Percentiles rank a stretch among this genome's conserved stretches.
Conservation (phyloP, 2,888 invertebrate species). For the Drosophila yooni region DNA sequence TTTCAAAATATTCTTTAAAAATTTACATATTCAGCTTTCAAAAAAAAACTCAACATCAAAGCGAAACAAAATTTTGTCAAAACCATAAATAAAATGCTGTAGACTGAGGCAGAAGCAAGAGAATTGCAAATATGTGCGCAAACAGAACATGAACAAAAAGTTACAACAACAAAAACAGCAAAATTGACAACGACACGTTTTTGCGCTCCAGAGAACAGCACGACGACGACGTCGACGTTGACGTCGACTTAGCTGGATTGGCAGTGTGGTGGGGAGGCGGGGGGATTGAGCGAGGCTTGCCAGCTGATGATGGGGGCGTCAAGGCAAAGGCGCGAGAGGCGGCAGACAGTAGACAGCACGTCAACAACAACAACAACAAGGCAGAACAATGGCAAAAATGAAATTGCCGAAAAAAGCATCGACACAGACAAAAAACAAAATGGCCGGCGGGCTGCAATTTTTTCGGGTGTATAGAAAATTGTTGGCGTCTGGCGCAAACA, state of each 20-base stretch:
- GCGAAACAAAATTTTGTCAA: neutral
- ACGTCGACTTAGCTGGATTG: neutral
- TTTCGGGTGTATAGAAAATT: conserved; percentile 48
- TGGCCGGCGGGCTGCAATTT: conserved; percentile 69
- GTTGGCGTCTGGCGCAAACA: conserved; percentile 23
- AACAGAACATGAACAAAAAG: conserved; percentile 22
- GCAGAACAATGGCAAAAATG: conserved; percentile 56
- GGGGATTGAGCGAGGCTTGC: conserved; percentile 19
- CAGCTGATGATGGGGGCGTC: conserved; percentile 37
- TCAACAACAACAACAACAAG: conserved; percentile 42
- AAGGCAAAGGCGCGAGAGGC: conserved; percentile 62
- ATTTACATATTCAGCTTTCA: neutral
- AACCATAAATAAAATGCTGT: conserved; percentile 18
- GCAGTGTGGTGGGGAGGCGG: neutral
- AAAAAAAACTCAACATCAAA: neutral
- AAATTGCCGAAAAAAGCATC: conserved; percentile 62
- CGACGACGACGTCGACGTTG: conserved; percentile 7
- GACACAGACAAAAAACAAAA: conserved; percentile 63
- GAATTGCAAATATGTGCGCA: conserved; percentile 40
- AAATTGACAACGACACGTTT: conserved; percentile 69
- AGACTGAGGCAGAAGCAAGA: conserved; percentile 17
- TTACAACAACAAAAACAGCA: conserved; percentile 30
- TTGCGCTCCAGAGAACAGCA: conserved; percentile 60
- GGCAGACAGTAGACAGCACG: conserved; percentile 51
- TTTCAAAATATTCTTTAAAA: neutral